phyloP scores from a whole-genome alignment of 2,113 vertebrate genomes.

The Catharus minimus region DNA sequence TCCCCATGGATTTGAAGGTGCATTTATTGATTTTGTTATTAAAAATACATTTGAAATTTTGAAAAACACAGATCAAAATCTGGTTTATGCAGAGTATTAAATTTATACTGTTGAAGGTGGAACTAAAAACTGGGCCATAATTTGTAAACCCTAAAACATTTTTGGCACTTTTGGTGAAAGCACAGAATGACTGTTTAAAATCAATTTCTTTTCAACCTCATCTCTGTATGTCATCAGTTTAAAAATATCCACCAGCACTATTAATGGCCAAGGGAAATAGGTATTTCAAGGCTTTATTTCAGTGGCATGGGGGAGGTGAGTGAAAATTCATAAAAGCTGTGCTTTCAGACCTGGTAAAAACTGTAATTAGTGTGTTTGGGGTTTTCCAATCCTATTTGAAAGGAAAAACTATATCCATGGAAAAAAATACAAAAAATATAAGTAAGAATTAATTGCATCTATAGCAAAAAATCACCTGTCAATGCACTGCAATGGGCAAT shows the following conservation, averaged over 20 bases:
- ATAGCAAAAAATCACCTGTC: not conserved
- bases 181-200: not conserved
- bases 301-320: fast-evolving
- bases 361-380: not conserved
- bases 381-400: not conserved
- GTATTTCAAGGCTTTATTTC: not conserved
- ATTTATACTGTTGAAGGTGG: not conserved
- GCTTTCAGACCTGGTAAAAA: not conserved
- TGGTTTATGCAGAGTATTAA: not conserved
- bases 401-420: not conserved
- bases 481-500: not conserved
- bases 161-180: conserved; percentile 24
- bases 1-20: not conserved
- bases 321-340: not conserved
- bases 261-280: not conserved
- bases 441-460: not conserved
- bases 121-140: not conserved
- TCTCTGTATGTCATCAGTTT: not conserved
- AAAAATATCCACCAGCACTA: not conserved
- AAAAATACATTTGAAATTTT: not conserved
- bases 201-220: conserved; percentile 20
- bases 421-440: not conserved
- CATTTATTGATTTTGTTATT: conserved; percentile 30
- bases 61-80: not conserved
- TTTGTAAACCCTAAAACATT: not conserved